These are phyloP conservation scores for Drosophila birchii DNA, from an alignment of 2,888 invertebrate species.

Conservation along the genomic window DNA sequence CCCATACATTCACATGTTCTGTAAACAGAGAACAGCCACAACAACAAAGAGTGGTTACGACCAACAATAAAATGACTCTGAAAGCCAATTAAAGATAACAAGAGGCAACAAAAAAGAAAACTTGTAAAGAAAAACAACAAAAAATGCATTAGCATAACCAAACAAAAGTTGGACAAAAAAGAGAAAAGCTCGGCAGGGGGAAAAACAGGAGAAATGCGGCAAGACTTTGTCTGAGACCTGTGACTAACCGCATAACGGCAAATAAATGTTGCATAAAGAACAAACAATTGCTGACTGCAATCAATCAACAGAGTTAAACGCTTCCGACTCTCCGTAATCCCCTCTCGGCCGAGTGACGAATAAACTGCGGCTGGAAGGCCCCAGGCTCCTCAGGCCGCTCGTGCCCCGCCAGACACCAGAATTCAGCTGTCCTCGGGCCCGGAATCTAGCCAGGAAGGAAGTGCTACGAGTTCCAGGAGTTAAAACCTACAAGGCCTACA, in stretches of 20 bases:
- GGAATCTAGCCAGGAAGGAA: conserved; percentile 66
- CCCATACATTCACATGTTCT: conserved; percentile 52
- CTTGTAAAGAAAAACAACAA: conserved; percentile 21
- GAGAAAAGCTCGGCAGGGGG: conserved; percentile 1
- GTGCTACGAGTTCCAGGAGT: conserved; percentile 52
- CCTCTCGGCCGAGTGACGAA: conserved; percentile 26
- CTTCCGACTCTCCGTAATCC: conserved; percentile 54
- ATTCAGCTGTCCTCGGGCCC: conserved; percentile 12
- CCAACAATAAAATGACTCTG: conserved; percentile 63
- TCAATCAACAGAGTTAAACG: conserved; percentile 80
- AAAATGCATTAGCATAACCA: conserved; percentile 67
- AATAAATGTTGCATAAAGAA: conserved; percentile 78
- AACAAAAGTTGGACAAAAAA: conserved; percentile 41
- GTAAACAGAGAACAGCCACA: conserved; percentile 13
- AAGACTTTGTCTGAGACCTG: conserved; percentile 16
- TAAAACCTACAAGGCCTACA: conserved; percentile 38
- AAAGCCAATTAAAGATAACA: conserved; percentile 78
- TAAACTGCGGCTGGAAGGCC: conserved; percentile 21
- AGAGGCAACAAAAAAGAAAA: conserved; percentile 47
- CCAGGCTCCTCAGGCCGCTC: not conserved
- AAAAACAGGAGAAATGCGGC: not conserved
- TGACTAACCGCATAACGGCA: conserved; percentile 58
- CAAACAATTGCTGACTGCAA: conserved; percentile 81
- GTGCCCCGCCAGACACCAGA: not conserved
- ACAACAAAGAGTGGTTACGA: conserved; percentile 44